Conservation (phyloP, 2,113 vertebrate genomes). For the Piliocolobus tephrosceles region DNA sequence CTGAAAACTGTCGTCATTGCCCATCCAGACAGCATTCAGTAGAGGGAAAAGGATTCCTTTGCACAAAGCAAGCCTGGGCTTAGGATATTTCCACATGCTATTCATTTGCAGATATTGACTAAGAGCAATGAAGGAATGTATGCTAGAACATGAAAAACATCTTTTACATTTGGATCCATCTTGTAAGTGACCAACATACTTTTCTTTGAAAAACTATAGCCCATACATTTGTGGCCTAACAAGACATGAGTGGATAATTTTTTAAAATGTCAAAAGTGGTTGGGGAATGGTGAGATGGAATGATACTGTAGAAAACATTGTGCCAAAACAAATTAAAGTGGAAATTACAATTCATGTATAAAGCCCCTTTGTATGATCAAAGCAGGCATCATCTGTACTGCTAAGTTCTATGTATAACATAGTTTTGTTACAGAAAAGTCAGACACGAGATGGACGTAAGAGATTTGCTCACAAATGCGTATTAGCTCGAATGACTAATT, state of each 20-base stretch:
- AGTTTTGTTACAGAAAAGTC: conserved; percentile 52
- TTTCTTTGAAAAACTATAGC: neutral
- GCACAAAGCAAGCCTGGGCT: neutral
- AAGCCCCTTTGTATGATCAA: conserved; percentile 62
- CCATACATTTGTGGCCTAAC: neutral
- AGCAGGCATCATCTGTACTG: conserved; percentile 48
- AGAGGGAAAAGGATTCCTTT: neutral
- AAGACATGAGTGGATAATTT: neutral
- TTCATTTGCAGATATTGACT: too few relatives aligned
- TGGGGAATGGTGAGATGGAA: neutral
- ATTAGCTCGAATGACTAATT: conserved; percentile 30
- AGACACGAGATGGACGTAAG: conserved; percentile 34
- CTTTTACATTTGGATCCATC: neutral
- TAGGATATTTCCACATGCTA: neutral
- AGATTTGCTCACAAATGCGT: conserved; percentile 57
- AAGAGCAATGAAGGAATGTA: neutral
- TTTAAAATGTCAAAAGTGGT: neutral
- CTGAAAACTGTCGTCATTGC: too few relatives aligned
- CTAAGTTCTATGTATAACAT: conserved; percentile 53
- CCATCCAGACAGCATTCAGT: neutral
- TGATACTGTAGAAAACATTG: conserved; percentile 49
- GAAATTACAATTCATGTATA: conserved; percentile 42
- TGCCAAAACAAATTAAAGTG: conserved; percentile 41
- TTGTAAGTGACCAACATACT: neutral
- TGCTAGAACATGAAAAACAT: neutral